Percentiles rank a stretch among this genome's conserved stretches.
Conservation (phyloP, 1,140 invertebrate species). For the Harlomillsia oculata region DNA sequence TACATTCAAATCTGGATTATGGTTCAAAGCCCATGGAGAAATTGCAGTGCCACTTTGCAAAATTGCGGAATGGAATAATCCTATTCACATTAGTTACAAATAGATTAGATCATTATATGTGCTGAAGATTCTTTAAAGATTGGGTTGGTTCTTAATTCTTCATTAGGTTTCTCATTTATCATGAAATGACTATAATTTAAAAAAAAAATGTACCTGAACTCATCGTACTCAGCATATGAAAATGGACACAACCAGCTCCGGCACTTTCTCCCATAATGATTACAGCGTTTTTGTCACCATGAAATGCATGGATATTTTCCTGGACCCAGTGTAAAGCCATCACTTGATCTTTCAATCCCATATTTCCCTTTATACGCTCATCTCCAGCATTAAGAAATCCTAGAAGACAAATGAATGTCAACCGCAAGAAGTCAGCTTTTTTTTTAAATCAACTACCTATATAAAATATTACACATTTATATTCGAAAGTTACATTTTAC, state of each 20-base stretch:
- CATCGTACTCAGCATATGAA: constrained; percentile 6
- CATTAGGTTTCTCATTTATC: background rate
- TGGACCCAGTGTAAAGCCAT: too few relatives aligned
- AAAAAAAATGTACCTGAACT: constrained; percentile 5
- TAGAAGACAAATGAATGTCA: too few relatives aligned
- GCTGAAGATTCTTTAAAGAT: background rate
- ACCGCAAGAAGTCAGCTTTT: too few relatives aligned
- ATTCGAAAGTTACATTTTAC: background rate
- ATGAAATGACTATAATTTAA: background rate
- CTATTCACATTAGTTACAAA: constrained; percentile 4
- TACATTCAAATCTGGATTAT: constrained; percentile 4
- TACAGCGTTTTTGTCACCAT: too few relatives aligned
- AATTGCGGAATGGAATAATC: constrained; percentile 14
- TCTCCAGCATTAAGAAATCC: too few relatives aligned
- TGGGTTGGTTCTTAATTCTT: background rate
- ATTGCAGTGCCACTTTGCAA: constrained; percentile 21
- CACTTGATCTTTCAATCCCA: too few relatives aligned
- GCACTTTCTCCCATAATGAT: constrained; percentile 93
- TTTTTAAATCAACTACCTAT: background rate
- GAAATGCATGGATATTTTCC: too few relatives aligned
- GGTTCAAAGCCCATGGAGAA: constrained; percentile 19
- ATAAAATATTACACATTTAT: background rate
- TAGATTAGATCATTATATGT: background rate
- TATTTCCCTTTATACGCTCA: too few relatives aligned
- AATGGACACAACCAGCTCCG: constrained; percentile 44